Percentiles rank a stretch among this genome's conserved stretches.
Conservation (phyloP, 1,140 invertebrate species). For the Heliconius nattereri region DNA sequence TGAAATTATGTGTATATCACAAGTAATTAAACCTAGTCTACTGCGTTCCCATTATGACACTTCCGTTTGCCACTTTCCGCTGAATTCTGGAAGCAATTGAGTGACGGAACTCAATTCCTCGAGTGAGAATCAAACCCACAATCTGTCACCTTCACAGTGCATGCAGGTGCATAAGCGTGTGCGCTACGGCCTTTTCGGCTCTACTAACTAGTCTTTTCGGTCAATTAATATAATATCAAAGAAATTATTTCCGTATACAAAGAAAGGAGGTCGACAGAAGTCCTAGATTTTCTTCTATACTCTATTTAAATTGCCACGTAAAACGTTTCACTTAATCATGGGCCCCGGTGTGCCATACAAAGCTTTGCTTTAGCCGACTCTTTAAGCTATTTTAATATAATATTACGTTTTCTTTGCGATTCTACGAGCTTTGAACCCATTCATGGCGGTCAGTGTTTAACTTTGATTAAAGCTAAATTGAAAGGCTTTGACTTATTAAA, state of each 20-base stretch:
- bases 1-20: too few species aligned
- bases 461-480: constrained; percentile 30
- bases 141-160: too few species aligned
- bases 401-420: constrained; percentile 37
- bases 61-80: too few species aligned
- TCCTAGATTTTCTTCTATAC: constrained; percentile 40
- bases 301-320: constrained; percentile 39
- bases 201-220: constrained; percentile 39
- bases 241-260: constrained; percentile 42
- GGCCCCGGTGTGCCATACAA: constrained; percentile 36
- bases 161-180: too few species aligned
- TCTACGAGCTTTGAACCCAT: constrained; percentile 20
- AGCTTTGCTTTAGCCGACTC: constrained; percentile 37
- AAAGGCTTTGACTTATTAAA: constrained; percentile 3
- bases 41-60: too few species aligned
- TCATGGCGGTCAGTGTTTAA: constrained; percentile 31
- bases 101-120: too few species aligned
- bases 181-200: too few species aligned
- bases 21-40: too few species aligned
- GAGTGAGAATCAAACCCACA: too few species aligned
- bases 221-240: constrained; percentile 50
- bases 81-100: too few species aligned
- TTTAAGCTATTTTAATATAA: constrained; percentile 41
- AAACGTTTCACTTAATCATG: constrained; percentile 33
- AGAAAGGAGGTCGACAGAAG: constrained; percentile 33